Evolutionary conservation across 2,888 invertebrate species (phyloP), one percentile per base, ranked within the genome.

Genomic region (Synergus umbraculus): DNA sequence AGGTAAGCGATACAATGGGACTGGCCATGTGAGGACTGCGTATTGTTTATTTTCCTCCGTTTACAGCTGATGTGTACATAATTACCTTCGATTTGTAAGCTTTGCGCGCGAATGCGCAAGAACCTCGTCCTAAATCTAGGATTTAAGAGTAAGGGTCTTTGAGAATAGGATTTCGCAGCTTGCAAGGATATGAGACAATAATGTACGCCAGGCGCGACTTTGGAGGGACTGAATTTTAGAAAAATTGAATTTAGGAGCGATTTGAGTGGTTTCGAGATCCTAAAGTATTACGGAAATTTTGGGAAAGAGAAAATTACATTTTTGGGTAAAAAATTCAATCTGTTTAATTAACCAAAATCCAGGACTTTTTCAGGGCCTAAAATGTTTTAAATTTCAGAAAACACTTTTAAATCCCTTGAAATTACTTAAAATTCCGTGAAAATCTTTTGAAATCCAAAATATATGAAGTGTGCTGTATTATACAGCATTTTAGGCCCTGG

Each of bases 1-100:
- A 85, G 86, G 81, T 84, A 69, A 85, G 82, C 76, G 83, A 85
- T 79, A 84, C 84, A 82, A 81, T 83, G 78, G 83, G 83, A 83
- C 83, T 87, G 81, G 85, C 85, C 60, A 85, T 85, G 85, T 86
- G 78, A 85, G 69, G 41, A 77, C 76, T 60, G 29, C 76, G 76
- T 64, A 76, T 76, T 76, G 44, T 76, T 76, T 76, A 64, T 76
- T 54, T 73, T 54, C 73, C 54, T 73, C 73, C 73, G 73, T 73
- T 73, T 37, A 54, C 37, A 73, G 29, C 49, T 37, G 37, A 5
- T 37, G 5, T 76, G 78, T 78, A 78, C 69, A 78, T 78, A 78
- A 76, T 60, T 44, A 76, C 54, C 64, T 66, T 78, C 73, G 49
- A 73, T 37, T 46, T 69, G 69, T 46, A 49, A 69, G 49, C 29